Conservation (phyloP, 2,113 vertebrate genomes). For the Grammomys dolichurus region DNA sequence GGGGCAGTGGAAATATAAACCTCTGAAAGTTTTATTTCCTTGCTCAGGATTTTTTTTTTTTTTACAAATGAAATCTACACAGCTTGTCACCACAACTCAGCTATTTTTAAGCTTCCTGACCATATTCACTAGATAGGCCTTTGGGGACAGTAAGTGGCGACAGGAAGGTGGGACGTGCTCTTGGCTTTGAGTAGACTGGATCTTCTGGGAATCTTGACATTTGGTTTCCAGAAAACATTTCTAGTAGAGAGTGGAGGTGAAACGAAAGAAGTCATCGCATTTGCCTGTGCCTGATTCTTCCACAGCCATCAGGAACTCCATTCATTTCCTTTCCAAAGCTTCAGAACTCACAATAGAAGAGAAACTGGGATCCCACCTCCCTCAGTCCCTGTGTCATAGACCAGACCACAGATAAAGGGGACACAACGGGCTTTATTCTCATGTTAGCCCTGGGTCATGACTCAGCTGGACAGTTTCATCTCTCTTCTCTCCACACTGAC, state of each 20-base stretch:
- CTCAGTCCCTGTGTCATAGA: slow-evolving; percentile 21
- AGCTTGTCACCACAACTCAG: slow-evolving; percentile 78
- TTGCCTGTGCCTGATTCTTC: slow-evolving; percentile 64
- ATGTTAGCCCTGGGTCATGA: slow-evolving; percentile 69
- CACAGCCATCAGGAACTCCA: slow-evolving; percentile 41
- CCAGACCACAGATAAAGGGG: slow-evolving; percentile 54
- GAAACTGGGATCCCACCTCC: slow-evolving; percentile 48
- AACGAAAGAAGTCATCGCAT: slow-evolving; percentile 65
- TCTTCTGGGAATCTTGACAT: slow-evolving; percentile 75
- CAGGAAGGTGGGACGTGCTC: slow-evolving; percentile 64
- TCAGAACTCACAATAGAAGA: slow-evolving; percentile 72
- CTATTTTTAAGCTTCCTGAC: slow-evolving; percentile 84
- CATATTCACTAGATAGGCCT: slow-evolving; percentile 65
- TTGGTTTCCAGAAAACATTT: slow-evolving; percentile 79
- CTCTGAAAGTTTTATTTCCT: slow-evolving; percentile 84
- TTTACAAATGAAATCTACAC: slow-evolving; percentile 75
- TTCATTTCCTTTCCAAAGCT: slow-evolving; percentile 72
- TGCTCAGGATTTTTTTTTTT: slow-evolving; percentile 80
- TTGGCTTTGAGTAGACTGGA: slow-evolving; percentile 69
- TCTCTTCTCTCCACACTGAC: slow-evolving; percentile 76
- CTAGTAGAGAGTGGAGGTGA: slow-evolving; percentile 71
- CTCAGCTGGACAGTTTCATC: slow-evolving; percentile 77
- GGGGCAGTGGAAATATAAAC: slow-evolving; percentile 73
- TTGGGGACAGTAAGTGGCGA: slow-evolving; percentile 44
- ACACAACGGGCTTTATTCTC: slow-evolving; percentile 64